Percentiles rank a stretch among this genome's conserved stretches.
Evolutionary conservation across 1,140 invertebrate genomes (phyloP).

Genomic region (Aphidius ervi): DNA sequence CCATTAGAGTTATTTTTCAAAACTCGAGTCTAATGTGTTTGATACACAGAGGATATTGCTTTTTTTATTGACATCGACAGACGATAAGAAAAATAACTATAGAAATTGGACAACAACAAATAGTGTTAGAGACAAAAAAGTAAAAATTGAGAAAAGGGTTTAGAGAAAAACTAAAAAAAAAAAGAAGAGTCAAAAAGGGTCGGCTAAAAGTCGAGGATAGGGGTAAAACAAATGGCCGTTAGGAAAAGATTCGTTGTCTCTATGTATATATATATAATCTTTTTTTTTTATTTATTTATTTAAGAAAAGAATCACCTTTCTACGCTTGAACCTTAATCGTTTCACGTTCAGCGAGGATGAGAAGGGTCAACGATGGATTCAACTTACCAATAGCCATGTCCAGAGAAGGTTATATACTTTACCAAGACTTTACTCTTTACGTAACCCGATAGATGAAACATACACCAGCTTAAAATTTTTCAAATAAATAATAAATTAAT

Average conservation of each 20-base stretch:
- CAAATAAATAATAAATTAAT: no score
- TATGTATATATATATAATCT: background rate
- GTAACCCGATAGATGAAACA: no score
- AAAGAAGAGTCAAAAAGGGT: background rate
- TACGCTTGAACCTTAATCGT: constrained; percentile 6
- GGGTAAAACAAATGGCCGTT: constrained; percentile 8
- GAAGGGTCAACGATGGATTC: constrained; percentile 17
- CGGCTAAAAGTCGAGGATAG: background rate
- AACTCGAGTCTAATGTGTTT: no score
- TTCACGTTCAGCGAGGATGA: background rate
- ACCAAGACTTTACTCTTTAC: no score
- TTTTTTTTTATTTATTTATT: constrained; percentile 5
- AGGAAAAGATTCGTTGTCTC: background rate
- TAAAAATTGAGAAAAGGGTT: background rate
- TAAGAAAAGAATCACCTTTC: constrained; percentile 5
- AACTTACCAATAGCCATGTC: constrained; percentile 8
- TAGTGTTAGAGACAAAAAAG: background rate
- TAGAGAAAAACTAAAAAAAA: background rate
- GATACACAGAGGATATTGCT: no score
- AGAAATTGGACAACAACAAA: no score
- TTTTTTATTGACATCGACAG: no score
- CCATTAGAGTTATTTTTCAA: no score
- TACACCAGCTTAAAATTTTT: no score
- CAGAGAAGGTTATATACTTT: no score
- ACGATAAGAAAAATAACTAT: no score